Evolutionary conservation across 2,797 vertebrate species (phyloP), one percentile per base, ranked within the genome.

Genomic region (Novumbra hubbsi): DNA sequence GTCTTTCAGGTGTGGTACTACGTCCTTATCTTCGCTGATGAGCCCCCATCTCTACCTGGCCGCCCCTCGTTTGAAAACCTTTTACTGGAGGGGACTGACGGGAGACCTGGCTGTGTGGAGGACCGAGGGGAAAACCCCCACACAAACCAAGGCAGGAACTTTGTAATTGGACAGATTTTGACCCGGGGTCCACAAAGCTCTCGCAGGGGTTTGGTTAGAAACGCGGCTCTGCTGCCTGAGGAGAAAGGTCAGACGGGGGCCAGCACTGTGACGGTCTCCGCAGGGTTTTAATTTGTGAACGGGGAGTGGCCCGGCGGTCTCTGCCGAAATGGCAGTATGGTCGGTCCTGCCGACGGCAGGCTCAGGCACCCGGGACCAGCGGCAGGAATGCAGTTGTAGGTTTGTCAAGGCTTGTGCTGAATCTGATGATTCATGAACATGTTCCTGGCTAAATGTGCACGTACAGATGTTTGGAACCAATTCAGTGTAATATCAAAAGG

Each of bases 211-310:
- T 41, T 60, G 70, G 32, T 6, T 50, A 30, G 48, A 49, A 4
- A 14, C 16, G 19, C 8, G 3, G 55, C 55, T 24, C 55, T 60
- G 9, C 21, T 24, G 41, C 9, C 41, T 2, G 41, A 45, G 41
- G 2, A 45, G 11, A 45, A 11, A 45, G 41, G 41, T 45, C 27
- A 52, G 34, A 24, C 12, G n/a, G 88, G 88, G 80, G 81, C 73
- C 77, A 76, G 28, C 2, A 28, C 34, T 79, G 78, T 81, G 83
- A 84, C 62, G 1, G 24, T 17, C 62, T 32, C 28, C 2, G 5
- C 15, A 0, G 11, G 3, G 28, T 87, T 77, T 85, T 88, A 76
- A 89, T 91, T 87, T 91, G 86, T 81, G 83, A 88, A 87, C 83
- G 76, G 12, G 52, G 76, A 77, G 83, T 73, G 38, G 81, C 84